Conservation (phyloP, 1,140 invertebrate species). For the Anthonomus grandis region DNA sequence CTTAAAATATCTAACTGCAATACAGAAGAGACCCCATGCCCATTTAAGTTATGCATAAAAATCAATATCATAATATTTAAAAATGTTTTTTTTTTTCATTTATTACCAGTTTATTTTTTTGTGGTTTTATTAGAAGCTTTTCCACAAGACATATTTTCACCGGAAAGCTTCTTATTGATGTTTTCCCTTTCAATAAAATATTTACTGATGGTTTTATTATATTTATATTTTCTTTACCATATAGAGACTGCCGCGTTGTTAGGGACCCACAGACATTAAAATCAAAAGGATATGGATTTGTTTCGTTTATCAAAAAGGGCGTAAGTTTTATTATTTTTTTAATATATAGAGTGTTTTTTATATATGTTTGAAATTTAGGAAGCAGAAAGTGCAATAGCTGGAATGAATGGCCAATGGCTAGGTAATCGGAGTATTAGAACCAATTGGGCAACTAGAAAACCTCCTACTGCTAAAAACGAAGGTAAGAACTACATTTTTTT, state of each 20-base stretch:
- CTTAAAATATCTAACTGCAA: no score
- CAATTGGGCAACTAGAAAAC: constrained; percentile 98
- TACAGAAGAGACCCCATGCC: no score
- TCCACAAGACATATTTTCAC: no score
- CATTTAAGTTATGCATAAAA: no score
- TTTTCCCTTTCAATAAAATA: no score
- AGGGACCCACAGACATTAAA: constrained; percentile 97
- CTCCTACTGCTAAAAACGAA: constrained; percentile 73
- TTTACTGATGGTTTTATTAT: no score
- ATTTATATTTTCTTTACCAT: constrained; percentile 35
- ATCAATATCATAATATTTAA: no score
- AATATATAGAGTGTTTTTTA: not conserved
- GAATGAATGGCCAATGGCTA: constrained; percentile 99
- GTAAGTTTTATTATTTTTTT: constrained; percentile 35
- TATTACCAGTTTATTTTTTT: no score
- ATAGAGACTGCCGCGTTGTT: constrained; percentile 93
- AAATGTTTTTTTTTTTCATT: no score
- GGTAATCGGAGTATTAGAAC: constrained; percentile 97
- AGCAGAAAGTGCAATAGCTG: constrained; percentile 93
- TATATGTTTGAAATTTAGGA: constrained; percentile 54
- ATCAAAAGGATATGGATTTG: constrained; percentile 99
- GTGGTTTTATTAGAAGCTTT: no score
- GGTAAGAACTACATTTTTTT: constrained; percentile 48
- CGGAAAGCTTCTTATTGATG: no score
- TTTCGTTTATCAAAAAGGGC: constrained; percentile 98